Conservation (phyloP, 2,113 vertebrate species). For the Emydura subglobosa region DNA sequence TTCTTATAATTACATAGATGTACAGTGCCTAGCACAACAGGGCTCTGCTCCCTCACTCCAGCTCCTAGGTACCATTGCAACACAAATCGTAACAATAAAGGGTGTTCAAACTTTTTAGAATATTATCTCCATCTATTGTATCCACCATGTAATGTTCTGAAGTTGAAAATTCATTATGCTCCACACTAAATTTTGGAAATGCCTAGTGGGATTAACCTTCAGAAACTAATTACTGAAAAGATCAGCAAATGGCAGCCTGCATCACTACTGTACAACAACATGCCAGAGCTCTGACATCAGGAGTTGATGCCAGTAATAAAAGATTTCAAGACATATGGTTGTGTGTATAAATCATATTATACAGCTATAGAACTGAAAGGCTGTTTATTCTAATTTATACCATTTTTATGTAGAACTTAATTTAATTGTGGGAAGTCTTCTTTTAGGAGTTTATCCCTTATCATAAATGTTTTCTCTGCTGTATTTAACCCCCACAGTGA, state of each 20-base stretch:
- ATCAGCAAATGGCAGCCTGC: slow-evolving; percentile 53
- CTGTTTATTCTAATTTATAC: not conserved
- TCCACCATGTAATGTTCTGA: not conserved
- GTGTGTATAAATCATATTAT: not conserved
- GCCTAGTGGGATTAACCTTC: slow-evolving; percentile 68
- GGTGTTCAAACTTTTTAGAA: not conserved
- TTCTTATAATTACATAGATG: not conserved
- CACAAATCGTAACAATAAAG: not conserved
- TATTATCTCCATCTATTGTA: not conserved
- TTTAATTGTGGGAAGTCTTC: not conserved
- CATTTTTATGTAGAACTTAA: not conserved
- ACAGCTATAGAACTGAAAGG: not conserved
- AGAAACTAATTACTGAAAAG: slow-evolving; percentile 72
- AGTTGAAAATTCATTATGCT: slow-evolving; percentile 59
- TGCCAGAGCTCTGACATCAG: not conserved
- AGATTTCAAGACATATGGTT: not conserved
- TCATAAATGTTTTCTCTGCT: not conserved
- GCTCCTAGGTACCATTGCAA: not conserved
- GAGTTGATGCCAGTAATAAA: not conserved
- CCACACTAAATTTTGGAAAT: slow-evolving; percentile 38
- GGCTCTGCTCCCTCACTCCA: not conserved
- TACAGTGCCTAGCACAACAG: not conserved
- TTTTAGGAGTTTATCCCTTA: not conserved
- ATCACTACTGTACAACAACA: slow-evolving; percentile 17
- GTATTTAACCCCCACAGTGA: not conserved